phyloP scores from a whole-genome alignment of 2,113 vertebrate genomes.

The Tragelaphus scriptus region DNA sequence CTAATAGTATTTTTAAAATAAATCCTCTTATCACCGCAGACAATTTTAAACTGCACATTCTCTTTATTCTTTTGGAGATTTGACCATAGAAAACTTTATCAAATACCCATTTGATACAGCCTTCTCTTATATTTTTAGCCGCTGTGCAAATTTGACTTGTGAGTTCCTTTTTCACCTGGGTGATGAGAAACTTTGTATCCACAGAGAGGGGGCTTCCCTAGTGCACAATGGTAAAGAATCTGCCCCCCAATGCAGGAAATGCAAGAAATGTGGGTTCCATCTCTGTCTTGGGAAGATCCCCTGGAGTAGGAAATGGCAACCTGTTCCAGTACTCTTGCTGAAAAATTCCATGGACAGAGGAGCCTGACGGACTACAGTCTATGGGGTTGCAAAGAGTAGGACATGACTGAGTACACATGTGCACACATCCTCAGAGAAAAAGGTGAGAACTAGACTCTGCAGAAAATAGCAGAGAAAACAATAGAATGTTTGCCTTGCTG shows the following conservation, averaged over 20 bases:
- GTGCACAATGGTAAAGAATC: neutral
- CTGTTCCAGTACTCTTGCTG: neutral
- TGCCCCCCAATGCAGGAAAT: neutral
- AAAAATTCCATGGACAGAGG: neutral
- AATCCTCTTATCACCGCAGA: neutral
- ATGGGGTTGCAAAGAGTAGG: neutral
- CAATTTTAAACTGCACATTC: neutral
- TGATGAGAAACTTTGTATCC: slow-evolving; percentile 3
- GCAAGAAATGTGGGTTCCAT: neutral
- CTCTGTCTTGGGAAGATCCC: neutral
- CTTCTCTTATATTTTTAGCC: neutral
- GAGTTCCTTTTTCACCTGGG: neutral
- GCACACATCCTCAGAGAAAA: neutral
- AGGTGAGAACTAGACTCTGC: neutral
- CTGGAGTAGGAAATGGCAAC: neutral
- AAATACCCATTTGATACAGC: neutral
- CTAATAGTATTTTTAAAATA: neutral
- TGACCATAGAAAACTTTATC: neutral
- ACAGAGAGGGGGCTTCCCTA: neutral
- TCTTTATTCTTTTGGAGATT: neutral
- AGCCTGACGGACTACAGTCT: neutral
- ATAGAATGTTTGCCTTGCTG: neutral
- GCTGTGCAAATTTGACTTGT: neutral
- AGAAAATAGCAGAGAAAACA: neutral
- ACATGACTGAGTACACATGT: neutral